Evolutionary conservation across 1,140 invertebrate genomes (phyloP), one percentile per base, ranked within the genome.

Genomic region (Vanessa tameamea): DNA sequence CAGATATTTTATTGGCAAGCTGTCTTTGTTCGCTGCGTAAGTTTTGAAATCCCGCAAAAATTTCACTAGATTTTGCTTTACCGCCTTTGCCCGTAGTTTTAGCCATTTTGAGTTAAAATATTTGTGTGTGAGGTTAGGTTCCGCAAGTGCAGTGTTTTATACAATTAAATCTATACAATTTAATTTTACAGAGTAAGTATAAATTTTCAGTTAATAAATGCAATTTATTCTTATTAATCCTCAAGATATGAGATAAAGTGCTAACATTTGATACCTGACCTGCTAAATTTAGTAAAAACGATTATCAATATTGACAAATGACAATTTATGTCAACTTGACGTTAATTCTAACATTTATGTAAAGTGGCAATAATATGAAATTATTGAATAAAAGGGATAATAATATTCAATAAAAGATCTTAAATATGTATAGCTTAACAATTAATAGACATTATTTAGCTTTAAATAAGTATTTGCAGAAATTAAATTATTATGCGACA

Each of bases 11-110:
- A 75, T 94, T 95, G 15, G 96, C 96, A 80, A 98, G 92, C 75
- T 95, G 94, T 80, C 97, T 94, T 93, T 99, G 98, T 87, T 99
- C 98, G 81, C 95, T 95, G 75, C 98, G 94, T 66, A 99, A 93
- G 68, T 94, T 94, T 92, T 99, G 97, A 92, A 99, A 99, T 64
- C 96, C 96, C 64, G 94, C 94, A 77, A 98, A 94, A 80, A 98
- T 96, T 92, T 98, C 97, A 48, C 94, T 95, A 14, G 94, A 93
- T 83, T 94, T 94, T 13, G 78, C 69, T 82, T 92, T 92, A 14
- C 81, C 72, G 43, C 76, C 75, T 75, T 92, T 91, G 64, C 51
- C 80, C 61, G 78, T 70, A 23, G 67, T 55, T 75, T 80, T 83
- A 75, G 81, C 72, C 84, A 80, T 81, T 23, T 70, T 76, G n/a